Evolutionary conservation across 2,797 vertebrate species (phyloP).

Genomic region (Alosa sapidissima): DNA sequence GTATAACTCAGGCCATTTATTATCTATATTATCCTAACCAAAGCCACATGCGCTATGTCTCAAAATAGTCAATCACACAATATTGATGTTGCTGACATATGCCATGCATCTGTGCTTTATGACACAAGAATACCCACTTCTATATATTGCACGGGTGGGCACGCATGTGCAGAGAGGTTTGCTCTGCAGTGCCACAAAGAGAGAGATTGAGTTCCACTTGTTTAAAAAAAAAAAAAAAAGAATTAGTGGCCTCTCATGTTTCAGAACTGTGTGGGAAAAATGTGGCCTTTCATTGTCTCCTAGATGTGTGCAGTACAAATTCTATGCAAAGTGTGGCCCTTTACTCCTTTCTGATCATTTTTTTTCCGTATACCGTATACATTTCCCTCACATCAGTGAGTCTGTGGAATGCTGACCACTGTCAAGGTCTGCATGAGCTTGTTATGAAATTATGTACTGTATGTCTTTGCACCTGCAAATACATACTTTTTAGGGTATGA

Average conservation of each 20-base stretch:
- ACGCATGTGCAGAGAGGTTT: background rate
- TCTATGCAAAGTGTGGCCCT: too few relatives aligned
- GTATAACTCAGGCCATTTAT: background rate
- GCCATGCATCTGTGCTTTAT: background rate
- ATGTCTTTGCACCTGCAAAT: background rate
- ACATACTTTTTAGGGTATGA: background rate
- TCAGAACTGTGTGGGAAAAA: background rate
- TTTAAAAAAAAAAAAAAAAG: background rate
- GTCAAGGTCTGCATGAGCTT: background rate
- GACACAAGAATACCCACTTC: background rate
- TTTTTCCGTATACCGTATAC: background rate
- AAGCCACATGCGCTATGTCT: background rate
- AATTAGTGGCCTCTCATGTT: background rate
- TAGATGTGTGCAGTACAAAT: background rate
- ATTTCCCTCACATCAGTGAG: background rate
- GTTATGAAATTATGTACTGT: constrained; percentile 8
- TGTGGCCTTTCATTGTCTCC: background rate
- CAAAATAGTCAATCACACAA: constrained; percentile 16
- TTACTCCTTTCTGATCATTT: too few relatives aligned
- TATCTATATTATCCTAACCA: background rate
- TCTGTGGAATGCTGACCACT: background rate
- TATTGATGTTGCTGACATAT: background rate
- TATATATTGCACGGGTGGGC: background rate
- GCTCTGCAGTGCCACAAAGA: background rate
- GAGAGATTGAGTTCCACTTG: background rate